phyloP scores from a whole-genome alignment of 2,888 invertebrate genomes.

The Phalangium opilio region DNA sequence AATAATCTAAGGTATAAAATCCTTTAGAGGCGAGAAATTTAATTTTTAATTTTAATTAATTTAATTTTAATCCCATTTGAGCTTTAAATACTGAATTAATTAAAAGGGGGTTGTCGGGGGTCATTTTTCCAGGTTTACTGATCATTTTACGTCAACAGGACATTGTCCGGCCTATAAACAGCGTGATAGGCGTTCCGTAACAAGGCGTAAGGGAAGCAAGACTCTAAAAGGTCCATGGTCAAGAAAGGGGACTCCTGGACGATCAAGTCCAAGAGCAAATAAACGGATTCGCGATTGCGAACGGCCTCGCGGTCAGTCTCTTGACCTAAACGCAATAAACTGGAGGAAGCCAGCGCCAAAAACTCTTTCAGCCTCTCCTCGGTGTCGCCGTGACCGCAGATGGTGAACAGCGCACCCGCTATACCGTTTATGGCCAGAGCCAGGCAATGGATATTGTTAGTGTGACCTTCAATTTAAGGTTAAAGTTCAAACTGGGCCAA shows the following conservation, averaged over 20 bases:
- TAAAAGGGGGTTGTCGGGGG: too few species aligned
- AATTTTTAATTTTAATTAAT: too few species aligned
- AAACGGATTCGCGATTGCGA: constrained; percentile 88
- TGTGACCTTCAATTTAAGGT: constrained; percentile 54
- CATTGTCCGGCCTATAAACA: constrained; percentile 50
- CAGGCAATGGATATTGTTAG: constrained; percentile 98
- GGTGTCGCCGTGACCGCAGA: constrained; percentile 89
- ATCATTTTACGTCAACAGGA: not conserved
- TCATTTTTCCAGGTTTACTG: too few species aligned
- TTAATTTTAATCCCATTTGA: too few species aligned
- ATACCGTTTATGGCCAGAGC: constrained; percentile 89
- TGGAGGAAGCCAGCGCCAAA: constrained; percentile 77
- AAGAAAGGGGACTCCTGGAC: constrained; percentile 96
- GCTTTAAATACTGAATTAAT: too few species aligned
- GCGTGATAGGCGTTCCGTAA: constrained; percentile 96
- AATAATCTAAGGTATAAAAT: too few species aligned
- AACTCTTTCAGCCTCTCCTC: constrained; percentile 96
- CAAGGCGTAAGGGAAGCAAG: constrained; percentile 96
- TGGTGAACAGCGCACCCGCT: constrained; percentile 89
- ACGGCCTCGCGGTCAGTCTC: constrained; percentile 89
- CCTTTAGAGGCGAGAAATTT: too few species aligned
- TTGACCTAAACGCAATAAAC: constrained; percentile 79
- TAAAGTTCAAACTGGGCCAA: too few species aligned
- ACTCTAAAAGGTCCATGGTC: constrained; percentile 95
- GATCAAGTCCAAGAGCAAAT: constrained; percentile 83